Conservation (phyloP, 2,113 vertebrate genomes). For the Speoplatyrhinus poulsoni region DNA sequence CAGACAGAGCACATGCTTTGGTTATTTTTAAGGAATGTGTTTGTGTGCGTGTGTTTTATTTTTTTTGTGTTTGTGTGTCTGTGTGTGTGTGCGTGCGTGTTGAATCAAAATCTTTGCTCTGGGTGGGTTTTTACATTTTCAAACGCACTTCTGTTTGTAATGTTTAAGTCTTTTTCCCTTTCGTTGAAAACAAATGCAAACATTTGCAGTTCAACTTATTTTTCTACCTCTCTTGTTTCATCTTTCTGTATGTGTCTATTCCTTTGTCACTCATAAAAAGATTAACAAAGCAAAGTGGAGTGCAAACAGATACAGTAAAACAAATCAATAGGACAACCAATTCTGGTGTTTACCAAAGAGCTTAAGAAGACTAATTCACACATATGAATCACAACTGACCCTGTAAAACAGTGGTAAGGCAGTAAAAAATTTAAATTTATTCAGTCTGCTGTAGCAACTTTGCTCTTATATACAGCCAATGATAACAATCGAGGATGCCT, state of each 20-base stretch:
- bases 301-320: slow-evolving; percentile 50
- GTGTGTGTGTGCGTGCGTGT: background rate
- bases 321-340: slow-evolving; percentile 63
- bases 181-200: no score
- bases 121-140: background rate
- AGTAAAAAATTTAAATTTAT: slow-evolving; percentile 36
- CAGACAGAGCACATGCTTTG: background rate
- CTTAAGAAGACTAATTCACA: slow-evolving; percentile 56
- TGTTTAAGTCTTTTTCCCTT: no score
- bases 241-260: no score
- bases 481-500: slow-evolving; percentile 10
- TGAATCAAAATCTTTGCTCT: background rate
- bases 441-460: background rate
- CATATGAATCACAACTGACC: slow-evolving; percentile 45
- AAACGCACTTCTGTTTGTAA: slow-evolving; percentile 25
- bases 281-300: slow-evolving; percentile 61
- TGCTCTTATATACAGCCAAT: slow-evolving; percentile 3
- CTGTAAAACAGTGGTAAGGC: slow-evolving; percentile 26
- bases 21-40: background rate
- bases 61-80: slow-evolving; percentile 3
- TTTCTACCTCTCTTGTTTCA: no score
- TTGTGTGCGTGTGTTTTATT: background rate
- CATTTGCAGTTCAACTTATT: no score
- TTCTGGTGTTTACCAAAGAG: slow-evolving; percentile 62
- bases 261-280: slow-evolving; percentile 10